Conservation (phyloP, 1,140 invertebrate species). For the Tachypleus tridentatus region DNA sequence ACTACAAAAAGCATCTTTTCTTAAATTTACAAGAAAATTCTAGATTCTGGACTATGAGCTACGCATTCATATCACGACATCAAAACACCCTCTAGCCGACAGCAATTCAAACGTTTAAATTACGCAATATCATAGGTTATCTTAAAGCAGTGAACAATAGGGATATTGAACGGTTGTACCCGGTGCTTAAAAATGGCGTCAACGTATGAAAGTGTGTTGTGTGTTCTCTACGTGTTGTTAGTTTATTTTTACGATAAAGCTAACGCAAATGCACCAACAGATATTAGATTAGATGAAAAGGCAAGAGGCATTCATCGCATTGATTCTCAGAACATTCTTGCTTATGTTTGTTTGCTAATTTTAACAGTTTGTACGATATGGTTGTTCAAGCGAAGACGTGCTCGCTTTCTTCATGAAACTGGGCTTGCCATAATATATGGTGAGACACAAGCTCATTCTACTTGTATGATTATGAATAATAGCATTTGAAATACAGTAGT, state of each 20-base stretch:
- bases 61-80: too few relatives aligned
- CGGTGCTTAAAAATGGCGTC: too few relatives aligned
- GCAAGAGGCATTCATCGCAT: slow-evolving; percentile 69
- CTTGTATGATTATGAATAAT: slow-evolving; percentile 2
- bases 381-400: slow-evolving; percentile 91
- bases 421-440: slow-evolving; percentile 94
- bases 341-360: slow-evolving; percentile 82
- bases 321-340: slow-evolving; percentile 82
- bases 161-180: too few relatives aligned
- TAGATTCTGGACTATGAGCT: too few relatives aligned
- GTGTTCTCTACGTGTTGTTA: too few relatives aligned
- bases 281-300: slow-evolving; percentile 77
- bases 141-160: too few relatives aligned
- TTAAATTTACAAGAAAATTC: too few relatives aligned
- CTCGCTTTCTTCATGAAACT: slow-evolving; percentile 93
- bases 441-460: background rate
- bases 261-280: slow-evolving; percentile 33
- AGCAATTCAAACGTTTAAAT: too few relatives aligned
- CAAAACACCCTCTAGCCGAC: too few relatives aligned
- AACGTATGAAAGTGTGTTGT: too few relatives aligned
- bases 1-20: too few relatives aligned
- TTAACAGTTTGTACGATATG: slow-evolving; percentile 94
- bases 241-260: background rate
- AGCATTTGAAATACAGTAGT: background rate
- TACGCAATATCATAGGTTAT: too few relatives aligned